Base-by-base conservation (phyloP, 2,113 vertebrate genomes). In the Anhinga anhinga region DNA sequence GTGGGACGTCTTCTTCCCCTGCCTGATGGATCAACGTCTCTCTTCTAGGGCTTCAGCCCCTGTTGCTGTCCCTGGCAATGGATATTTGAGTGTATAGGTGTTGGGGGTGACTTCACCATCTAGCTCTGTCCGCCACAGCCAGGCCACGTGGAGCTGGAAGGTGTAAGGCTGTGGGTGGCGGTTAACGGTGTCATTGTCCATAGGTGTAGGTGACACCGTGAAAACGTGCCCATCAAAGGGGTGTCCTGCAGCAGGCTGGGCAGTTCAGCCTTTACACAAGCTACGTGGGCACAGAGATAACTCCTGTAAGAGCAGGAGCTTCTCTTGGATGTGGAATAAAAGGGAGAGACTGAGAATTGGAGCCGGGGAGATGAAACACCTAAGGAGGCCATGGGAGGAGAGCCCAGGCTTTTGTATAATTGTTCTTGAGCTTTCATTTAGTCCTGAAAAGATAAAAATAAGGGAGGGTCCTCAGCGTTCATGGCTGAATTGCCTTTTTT, bases 161-260 rank as follows among this genome's bases (percentile, higher is more conserved):
- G 9, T 1, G 10, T 26, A 7, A 16, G 86, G 47, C 15, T 21
- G 30, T n/a, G 45, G 52, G 16, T 12, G 62, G 8, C 53, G 56
- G 15, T 49, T 2, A 10, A 5, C 0, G 0, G 22, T 23, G 49
- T 27, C 29, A 0, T 34, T 55, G 73, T 55, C 70, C 38, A 1
- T 32, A n/a, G 84, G 59, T 70, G 65, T 49, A 42, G 74, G 88
- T 58, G 82, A 30, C 42, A 22, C 40, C 9, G 2, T 22, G 63
- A 42, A 40, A 34, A 32, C 8, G 10, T 55, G 22, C 67, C 77
- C 50, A 7, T 27, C n/a, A 4, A 55, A 56, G 30, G 34, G 10
- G 13, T 9, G 8, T 19, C 44, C 56, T 49, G 65, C 61, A 45
- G n/a, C 52, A n/a, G 47, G 32, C 36, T 8, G 6, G 1, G 0